Evolutionary conservation across 2,113 vertebrate species (phyloP).

Genomic region (Pollimyrus isidori): DNA sequence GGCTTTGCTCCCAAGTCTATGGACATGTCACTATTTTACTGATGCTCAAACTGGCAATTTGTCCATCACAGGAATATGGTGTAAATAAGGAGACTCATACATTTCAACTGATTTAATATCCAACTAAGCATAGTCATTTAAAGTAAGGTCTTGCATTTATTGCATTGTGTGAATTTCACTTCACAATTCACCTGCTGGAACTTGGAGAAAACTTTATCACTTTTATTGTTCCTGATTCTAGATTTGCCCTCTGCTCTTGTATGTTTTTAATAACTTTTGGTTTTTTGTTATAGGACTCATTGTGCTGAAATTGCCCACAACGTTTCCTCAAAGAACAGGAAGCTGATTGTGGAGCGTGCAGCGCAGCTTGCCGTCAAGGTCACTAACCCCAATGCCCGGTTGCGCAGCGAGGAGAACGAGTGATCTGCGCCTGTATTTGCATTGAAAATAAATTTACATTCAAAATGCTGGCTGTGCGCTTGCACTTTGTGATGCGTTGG

Average conservation of each 20-base stretch:
- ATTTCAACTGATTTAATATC: neutral
- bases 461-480: neutral
- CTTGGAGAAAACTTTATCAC: neutral
- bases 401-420: conserved; percentile 97
- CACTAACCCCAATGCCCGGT: conserved; percentile 93
- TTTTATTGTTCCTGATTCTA: neutral
- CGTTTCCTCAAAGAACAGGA: conserved; percentile 96
- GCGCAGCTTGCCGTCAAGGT: conserved; percentile 97
- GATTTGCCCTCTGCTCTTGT: neutral
- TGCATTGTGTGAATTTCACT: neutral
- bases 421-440: conserved; percentile 49
- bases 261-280: neutral
- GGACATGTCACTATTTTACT: neutral
- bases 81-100: neutral
- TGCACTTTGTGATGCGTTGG: neutral
- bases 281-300: conserved; percentile 66
- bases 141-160: neutral
- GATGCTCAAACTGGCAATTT: neutral
- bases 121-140: neutral
- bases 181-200: neutral
- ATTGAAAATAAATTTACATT: conserved; percentile 57
- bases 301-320: conserved; percentile 98
- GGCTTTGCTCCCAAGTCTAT: neutral
- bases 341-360: conserved; percentile 88
- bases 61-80: neutral